Evolutionary conservation across 2,888 invertebrate genomes (phyloP), one percentile per base, ranked within the genome.

Genomic region (Orthosia incerta): DNA sequence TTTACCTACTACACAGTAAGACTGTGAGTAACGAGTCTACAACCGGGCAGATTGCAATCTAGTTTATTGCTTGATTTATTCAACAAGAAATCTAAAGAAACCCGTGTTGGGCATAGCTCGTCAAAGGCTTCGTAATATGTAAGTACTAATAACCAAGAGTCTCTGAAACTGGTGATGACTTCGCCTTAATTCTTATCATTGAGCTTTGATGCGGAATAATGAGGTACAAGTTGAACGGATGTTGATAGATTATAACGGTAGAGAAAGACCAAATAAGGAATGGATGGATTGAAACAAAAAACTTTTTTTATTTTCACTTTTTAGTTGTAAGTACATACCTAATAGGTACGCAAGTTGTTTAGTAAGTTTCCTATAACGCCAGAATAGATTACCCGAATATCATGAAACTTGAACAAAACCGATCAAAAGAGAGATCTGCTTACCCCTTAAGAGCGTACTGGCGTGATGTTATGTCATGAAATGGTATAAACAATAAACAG

Each of bases 1-100:
- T 81, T 81, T 75, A n/a, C n/a, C n/a, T n/a, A 72, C 71, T 80
- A 53, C 48, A 74, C 61, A 70, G 31, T 55, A 16, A 45, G 48
- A 53, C 61, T 18, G 16, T 66, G 48, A 63, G 46, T 71, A 60
- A 70, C 31, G 2, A 51, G 18, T 45, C 20, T 53, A 57, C 64
- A 53, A 53, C 53, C 48, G 61, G 31, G 13, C 20, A 39, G 18
- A 50, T 23, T 57, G 15, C 39, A 13, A 39, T 62, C 57, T 3
- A 55, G 18, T 59, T 48, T 23, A 39, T 20, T 39, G n/a, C 26
- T n/a, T 26, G 20, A n/a, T 18, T 26, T 45, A 45, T 48, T 31
- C 39, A 45, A 71, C 26, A 39, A 55, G 9, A 1, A 59, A 48
- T 13, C 1, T 20, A 16, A 23, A 63, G 9, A 20, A 13, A 0